A percentile compares a stretch with the other conserved stretches of the same genome.
phyloP scores from a whole-genome alignment of 2,797 vertebrate species.

The Ctenochaetus hawaiiensis region DNA sequence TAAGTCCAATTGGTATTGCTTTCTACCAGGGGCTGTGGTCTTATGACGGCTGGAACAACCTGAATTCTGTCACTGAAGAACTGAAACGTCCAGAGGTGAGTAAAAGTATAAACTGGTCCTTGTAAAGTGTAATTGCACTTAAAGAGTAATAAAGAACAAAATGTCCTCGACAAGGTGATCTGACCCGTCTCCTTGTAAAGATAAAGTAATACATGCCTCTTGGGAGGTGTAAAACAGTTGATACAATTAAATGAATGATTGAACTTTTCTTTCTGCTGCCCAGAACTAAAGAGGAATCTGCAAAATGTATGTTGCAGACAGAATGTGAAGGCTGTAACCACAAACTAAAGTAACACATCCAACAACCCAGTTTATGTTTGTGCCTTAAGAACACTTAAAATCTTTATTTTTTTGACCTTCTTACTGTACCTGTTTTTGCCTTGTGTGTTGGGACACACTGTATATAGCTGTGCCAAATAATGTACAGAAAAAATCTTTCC shows the following conservation, averaged over 20 bases:
- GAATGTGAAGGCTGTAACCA: too few species aligned
- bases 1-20: constrained; percentile 85
- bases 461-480: too few species aligned
- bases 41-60: constrained; percentile 92
- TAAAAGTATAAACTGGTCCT: neutral
- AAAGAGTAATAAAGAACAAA: neutral
- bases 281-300: too few species aligned
- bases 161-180: neutral
- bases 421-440: too few species aligned
- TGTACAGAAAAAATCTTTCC: too few species aligned
- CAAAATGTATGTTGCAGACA: too few species aligned
- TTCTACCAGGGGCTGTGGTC: constrained; percentile 95
- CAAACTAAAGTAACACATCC: too few species aligned
- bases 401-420: too few species aligned
- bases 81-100: constrained; percentile 89
- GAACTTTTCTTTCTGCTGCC: neutral
- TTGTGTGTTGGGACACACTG: too few species aligned
- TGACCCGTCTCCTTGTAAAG: neutral
- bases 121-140: neutral
- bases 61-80: constrained; percentile 91
- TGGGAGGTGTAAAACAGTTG: neutral
- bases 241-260: neutral
- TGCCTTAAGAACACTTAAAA: too few species aligned
- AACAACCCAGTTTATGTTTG: too few species aligned
- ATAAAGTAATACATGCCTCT: neutral